Evolutionary conservation across 2,113 vertebrate genomes (phyloP).

Genomic region (Notechis scutatus): DNA sequence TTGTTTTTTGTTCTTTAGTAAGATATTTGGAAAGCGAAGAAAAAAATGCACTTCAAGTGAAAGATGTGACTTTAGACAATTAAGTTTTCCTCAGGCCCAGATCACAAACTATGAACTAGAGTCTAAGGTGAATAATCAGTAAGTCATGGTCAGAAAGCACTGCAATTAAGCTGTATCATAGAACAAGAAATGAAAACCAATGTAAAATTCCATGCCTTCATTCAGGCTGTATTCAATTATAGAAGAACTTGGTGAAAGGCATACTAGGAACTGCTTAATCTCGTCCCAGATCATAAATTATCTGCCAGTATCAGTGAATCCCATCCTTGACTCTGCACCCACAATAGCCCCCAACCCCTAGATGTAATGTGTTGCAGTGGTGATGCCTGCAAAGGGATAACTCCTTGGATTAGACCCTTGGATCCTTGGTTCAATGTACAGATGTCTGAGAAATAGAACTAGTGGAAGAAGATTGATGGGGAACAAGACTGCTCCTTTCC

Average conservation of each 20-base stretch:
- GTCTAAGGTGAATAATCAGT: neutral
- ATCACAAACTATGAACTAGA: neutral
- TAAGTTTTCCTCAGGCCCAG: neutral
- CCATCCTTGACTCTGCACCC: neutral
- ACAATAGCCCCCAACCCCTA: neutral
- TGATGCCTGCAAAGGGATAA: neutral
- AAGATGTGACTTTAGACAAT: neutral
- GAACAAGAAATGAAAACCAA: neutral
- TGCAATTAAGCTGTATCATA: neutral
- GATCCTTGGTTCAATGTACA: neutral
- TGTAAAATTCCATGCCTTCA: neutral
- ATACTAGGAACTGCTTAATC: neutral
- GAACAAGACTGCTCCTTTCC: neutral
- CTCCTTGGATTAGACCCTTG: neutral
- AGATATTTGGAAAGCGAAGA: neutral
- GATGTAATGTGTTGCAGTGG: neutral
- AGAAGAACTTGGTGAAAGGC: neutral
- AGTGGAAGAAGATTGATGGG: neutral
- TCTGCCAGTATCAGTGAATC: neutral
- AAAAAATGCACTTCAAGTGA: neutral
- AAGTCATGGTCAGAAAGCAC: neutral
- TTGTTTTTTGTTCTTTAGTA: neutral
- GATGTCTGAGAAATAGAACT: neutral
- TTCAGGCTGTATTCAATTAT: neutral
- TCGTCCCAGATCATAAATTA: neutral